Percentiles rank a stretch among this genome's conserved stretches.
phyloP scores from a whole-genome alignment of 2,888 invertebrate genomes.

The Phragmatobia fuliginosa region DNA sequence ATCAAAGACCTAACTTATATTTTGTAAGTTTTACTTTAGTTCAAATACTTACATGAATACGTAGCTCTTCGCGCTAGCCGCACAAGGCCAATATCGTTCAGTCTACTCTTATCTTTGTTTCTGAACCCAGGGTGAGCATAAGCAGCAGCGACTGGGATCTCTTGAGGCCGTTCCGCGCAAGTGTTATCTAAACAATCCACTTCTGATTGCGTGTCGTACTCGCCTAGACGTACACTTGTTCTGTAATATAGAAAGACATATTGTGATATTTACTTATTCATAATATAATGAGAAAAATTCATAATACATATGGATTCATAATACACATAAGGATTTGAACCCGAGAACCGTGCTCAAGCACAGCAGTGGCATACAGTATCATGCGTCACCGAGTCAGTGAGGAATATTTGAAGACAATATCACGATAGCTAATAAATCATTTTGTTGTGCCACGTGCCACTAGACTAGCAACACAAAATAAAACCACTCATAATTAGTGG shows the following conservation, averaged over 20 bases:
- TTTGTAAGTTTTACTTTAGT: background rate
- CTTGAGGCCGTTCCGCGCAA: constrained; percentile 89
- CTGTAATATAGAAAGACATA: background rate
- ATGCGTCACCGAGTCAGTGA: too few species aligned
- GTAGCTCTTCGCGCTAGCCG: constrained; percentile 74
- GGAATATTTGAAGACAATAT: too few species aligned
- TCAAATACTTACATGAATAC: constrained; percentile 73
- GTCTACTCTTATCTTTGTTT: constrained; percentile 80
- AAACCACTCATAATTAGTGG: too few species aligned
- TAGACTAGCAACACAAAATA: too few species aligned
- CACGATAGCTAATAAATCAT: too few species aligned
- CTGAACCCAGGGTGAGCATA: constrained; percentile 88
- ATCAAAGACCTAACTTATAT: background rate
- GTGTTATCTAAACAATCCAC: constrained; percentile 86
- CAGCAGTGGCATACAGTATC: too few species aligned
- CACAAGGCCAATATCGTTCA: constrained; percentile 87
- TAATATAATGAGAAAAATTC: too few species aligned
- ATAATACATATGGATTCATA: too few species aligned
- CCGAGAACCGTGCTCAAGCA: too few species aligned
- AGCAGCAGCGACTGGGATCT: constrained; percentile 87
- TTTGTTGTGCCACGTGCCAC: too few species aligned
- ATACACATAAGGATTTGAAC: too few species aligned
- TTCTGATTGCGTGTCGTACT: constrained; percentile 88
- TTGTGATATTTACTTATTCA: background rate
- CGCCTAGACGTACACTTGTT: constrained; percentile 78